Base-by-base conservation (phyloP, 2,888 invertebrate genomes). In the Pterostichus niger region DNA sequence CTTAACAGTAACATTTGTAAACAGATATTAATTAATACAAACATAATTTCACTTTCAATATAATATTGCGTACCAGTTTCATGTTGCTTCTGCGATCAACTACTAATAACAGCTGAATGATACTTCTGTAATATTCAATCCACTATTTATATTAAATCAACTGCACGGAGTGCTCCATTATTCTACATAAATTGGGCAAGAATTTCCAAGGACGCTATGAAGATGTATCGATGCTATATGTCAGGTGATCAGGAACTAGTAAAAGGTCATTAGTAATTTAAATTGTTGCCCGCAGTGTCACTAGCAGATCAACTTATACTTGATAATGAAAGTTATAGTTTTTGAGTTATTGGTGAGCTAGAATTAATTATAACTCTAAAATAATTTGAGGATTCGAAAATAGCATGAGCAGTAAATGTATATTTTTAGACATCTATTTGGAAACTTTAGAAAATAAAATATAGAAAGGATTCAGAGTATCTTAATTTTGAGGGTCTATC, bases 51-150 rank as follows among this genome's bases (percentile, higher is more conserved):
- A 61, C 61, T 61, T 61, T 61, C 33, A 11, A 17, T 17, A 13
- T 11, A 13, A 40, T 24, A 24, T 4, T 17, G 40, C 44, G 64
- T 85, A 85, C 85, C 77, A 85, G 64, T 84, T 85, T 85, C 85
- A 85, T 85, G 80, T 84, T 84, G 83, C 31, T 82, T 49, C 13
- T 75, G 49, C 4, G 31, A 59, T 61, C 24, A 3, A 24, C 24
- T 1, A 24, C 24, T n/a, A 82, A 46, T 33, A n/a, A 54, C 17
- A 49, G 49, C n/a, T 49, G 75, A 82, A 82, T 82, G 73, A 82
- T 82, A 75, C 13, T 75, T 13, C 59, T 75, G 11, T 33, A 59
- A 56, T 61, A 31, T 31, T 61, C 54, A 13, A 77, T 17, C 75
- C 24, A 35, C 82, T 82, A 73, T 82, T 73, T 82, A 82, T 82